Percentiles rank a stretch among this genome's conserved stretches.
Conservation (phyloP, 2,888 invertebrate species). For the Tetanocera ferruginea region DNA sequence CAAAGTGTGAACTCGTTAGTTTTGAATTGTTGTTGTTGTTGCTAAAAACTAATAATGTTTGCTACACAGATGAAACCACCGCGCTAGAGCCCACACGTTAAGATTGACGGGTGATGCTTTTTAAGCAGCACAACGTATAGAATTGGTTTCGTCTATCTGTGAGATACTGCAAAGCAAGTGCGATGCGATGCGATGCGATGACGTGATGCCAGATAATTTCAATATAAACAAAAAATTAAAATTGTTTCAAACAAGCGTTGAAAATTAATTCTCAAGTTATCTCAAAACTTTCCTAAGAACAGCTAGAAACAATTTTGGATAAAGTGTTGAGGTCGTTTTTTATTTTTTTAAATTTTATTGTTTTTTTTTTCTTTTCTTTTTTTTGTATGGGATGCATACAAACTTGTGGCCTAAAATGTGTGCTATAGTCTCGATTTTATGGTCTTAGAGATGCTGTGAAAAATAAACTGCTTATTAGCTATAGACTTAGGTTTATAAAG, state of each 20-base stretch:
- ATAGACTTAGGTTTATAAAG: too few relatives aligned
- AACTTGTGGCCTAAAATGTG: too few relatives aligned
- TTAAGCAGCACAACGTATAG: not conserved
- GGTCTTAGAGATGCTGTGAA: too few relatives aligned
- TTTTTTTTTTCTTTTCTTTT: not conserved
- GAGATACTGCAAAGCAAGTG: conserved; percentile 19
- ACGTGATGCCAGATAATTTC: conserved; percentile 28
- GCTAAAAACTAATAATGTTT: not conserved
- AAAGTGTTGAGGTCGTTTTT: not conserved
- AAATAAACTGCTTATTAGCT: too few relatives aligned
- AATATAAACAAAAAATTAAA: conserved; percentile 25
- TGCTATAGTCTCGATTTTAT: too few relatives aligned
- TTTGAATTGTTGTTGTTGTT: too few relatives aligned
- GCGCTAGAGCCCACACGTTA: not conserved
- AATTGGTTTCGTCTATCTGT: not conserved
- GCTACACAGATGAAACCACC: not conserved
- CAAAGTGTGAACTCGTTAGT: not conserved
- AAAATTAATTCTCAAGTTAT: not conserved
- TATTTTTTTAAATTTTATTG: not conserved
- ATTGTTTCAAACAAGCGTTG: not conserved
- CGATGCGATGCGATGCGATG: conserved; percentile 31
- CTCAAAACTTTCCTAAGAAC: not conserved
- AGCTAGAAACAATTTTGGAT: not conserved
- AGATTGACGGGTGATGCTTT: not conserved
- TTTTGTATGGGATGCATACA: not conserved